Conservation (phyloP, 2,888 invertebrate species). For the Andrena trimmerana region DNA sequence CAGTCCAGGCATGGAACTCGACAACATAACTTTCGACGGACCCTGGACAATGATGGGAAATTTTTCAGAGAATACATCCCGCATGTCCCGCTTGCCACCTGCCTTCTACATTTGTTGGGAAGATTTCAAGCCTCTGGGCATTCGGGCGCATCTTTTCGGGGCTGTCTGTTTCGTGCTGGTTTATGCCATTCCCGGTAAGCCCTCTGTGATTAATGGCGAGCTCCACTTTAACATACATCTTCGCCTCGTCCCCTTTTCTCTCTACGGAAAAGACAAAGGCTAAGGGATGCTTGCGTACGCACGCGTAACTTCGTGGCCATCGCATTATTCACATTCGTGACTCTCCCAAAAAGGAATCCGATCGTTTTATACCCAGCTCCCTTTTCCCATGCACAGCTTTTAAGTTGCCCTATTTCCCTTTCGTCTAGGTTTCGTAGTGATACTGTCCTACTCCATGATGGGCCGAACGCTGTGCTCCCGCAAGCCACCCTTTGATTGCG, state of each 20-base stretch:
- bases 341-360: not conserved
- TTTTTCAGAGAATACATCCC: constrained; percentile 40
- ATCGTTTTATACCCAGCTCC: constrained; percentile 15
- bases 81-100: constrained; percentile 66
- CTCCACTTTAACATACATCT: constrained; percentile 2
- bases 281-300: not conserved
- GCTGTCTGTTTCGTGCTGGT: constrained; percentile 90
- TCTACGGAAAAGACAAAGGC: not conserved
- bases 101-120: constrained; percentile 88
- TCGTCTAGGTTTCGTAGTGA: constrained; percentile 88
- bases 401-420: constrained; percentile 18
- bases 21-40: constrained; percentile 71
- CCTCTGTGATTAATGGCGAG: not conserved
- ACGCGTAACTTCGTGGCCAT: not conserved
- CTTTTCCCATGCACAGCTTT: not conserved
- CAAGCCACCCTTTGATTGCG: constrained; percentile 89
- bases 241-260: not conserved
- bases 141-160: constrained; percentile 88
- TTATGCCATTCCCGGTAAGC: constrained; percentile 90
- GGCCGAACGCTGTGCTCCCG: constrained; percentile 90
- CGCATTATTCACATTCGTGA: not conserved
- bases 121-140: constrained; percentile 87
- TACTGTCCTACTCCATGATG: constrained; percentile 90
- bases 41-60: constrained; percentile 58
- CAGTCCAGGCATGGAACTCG: constrained; percentile 67